Percentiles rank a stretch among this genome's conserved stretches.
phyloP scores from a whole-genome alignment of 1,140 invertebrate genomes.

The Atta cephalotes region DNA sequence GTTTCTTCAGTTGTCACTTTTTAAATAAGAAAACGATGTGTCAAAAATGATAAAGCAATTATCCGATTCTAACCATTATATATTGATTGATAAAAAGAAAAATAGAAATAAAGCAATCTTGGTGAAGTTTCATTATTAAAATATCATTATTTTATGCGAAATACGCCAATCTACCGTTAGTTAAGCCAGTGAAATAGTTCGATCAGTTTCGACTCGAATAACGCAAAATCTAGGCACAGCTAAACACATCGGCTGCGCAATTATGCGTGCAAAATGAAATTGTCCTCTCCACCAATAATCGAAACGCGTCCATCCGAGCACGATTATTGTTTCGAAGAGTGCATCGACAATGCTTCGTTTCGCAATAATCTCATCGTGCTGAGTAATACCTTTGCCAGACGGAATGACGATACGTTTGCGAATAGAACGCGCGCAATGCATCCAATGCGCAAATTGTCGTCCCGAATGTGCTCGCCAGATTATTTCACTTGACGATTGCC shows the following conservation, averaged over 20 bases:
- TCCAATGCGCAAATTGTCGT: slow-evolving; percentile 41
- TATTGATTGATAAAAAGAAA: neutral
- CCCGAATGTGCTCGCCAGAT: slow-evolving; percentile 30
- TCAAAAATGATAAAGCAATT: neutral
- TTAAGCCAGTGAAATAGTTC: slow-evolving; percentile 14
- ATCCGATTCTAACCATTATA: neutral
- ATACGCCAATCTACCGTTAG: neutral
- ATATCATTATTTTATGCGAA: slow-evolving; percentile 1
- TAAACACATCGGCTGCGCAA: slow-evolving; percentile 32
- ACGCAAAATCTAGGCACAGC: slow-evolving; percentile 37
- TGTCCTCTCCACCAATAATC: slow-evolving; percentile 65
- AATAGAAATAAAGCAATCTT: neutral
- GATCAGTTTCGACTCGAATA: slow-evolving; percentile 22
- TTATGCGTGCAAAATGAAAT: slow-evolving; percentile 55
- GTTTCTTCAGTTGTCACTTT: too few relatives aligned
- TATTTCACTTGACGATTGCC: slow-evolving; percentile 49
- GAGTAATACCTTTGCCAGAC: slow-evolving; percentile 57
- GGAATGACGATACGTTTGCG: slow-evolving; percentile 35
- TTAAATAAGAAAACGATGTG: too few relatives aligned
- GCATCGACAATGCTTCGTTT: slow-evolving; percentile 46
- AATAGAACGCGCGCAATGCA: neutral
- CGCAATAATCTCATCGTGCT: slow-evolving; percentile 55
- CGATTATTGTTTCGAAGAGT: slow-evolving; percentile 66
- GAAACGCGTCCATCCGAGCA: slow-evolving; percentile 45
- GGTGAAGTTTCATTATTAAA: neutral